phyloP scores from a whole-genome alignment of 1,140 invertebrate genomes.

The Drosophila takahashii region DNA sequence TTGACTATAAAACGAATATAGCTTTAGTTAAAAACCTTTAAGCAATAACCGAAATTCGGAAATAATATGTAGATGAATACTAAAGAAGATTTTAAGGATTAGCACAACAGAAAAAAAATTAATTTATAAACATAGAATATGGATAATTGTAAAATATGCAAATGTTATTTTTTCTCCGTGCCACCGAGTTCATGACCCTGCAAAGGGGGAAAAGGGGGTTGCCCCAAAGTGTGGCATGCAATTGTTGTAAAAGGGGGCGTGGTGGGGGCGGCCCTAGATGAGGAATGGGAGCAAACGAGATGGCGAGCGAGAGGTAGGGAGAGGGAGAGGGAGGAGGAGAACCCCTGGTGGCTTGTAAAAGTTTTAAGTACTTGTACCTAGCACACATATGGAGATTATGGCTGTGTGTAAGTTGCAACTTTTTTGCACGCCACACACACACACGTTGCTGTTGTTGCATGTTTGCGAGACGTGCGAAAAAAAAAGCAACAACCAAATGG shows the following conservation, averaged over 20 bases:
- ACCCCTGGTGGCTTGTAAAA: constrained; percentile 73
- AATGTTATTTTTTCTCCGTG: constrained; percentile 5
- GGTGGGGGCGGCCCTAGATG: constrained; percentile 4
- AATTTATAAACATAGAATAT: no score
- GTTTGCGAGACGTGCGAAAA: constrained; percentile 60
- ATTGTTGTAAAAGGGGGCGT: constrained; percentile 53
- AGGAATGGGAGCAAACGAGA: constrained; percentile 3
- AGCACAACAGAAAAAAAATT: no score
- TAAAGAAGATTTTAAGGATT: no score
- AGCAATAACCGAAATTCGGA: no score
- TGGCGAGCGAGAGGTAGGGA: background rate
- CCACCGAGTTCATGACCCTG: constrained; percentile 28
- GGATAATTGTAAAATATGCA: no score
- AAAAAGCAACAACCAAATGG: constrained; percentile 45
- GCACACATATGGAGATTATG: constrained; percentile 46
- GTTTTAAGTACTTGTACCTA: constrained; percentile 74
- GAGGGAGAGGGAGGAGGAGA: background rate
- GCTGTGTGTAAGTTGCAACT: constrained; percentile 69
- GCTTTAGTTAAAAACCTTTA: no score
- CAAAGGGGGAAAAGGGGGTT: constrained; percentile 22
- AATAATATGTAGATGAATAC: no score
- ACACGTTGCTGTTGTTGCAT: constrained; percentile 54
- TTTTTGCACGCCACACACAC: constrained; percentile 72
- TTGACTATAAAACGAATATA: no score
- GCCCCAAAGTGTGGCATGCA: constrained; percentile 67